These are phyloP conservation scores for Danio jaintianensis DNA, from an alignment of 2,797 vertebrate genomes.

Conservation along the genomic window DNA sequence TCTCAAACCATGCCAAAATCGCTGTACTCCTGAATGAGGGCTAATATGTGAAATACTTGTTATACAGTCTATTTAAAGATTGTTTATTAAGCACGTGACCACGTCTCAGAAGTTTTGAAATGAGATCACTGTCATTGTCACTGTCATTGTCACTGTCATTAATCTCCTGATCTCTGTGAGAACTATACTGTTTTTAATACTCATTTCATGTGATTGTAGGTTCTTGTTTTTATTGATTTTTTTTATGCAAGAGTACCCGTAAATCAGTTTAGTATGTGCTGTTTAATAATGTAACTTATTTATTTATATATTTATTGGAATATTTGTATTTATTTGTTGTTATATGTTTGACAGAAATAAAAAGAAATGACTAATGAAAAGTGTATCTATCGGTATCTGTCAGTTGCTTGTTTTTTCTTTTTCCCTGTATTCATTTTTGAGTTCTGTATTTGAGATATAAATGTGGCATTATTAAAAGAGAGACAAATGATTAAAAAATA, in stretches of 20 bases:
- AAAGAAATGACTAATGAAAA: background rate
- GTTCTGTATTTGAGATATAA: background rate
- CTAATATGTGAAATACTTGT: slow-evolving; percentile 6
- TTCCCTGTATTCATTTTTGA: background rate
- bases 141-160: slow-evolving; percentile 28
- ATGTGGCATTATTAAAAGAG: background rate
- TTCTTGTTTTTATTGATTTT: background rate
- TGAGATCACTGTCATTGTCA: slow-evolving; percentile 20
- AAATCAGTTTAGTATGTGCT: background rate
- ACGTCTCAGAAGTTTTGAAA: background rate
- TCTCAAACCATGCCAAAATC: background rate
- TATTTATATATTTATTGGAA: slow-evolving; percentile 43
- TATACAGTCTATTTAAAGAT: background rate
- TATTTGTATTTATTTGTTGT: slow-evolving; percentile 37
- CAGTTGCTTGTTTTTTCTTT: background rate
- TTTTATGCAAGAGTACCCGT: no score
- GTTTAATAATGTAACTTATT: slow-evolving; percentile 23
- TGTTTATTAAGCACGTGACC: slow-evolving; percentile 23
- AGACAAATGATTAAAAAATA: background rate
- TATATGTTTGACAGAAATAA: slow-evolving; percentile 16
- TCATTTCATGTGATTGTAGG: slow-evolving; percentile 27
- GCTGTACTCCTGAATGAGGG: background rate
- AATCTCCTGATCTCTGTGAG: slow-evolving; percentile 13
- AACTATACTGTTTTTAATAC: slow-evolving; percentile 15
- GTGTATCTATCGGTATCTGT: background rate